These are phyloP conservation scores for Microtus oregoni DNA, from an alignment of 2,113 vertebrate genomes.

Conservation along the genomic window DNA sequence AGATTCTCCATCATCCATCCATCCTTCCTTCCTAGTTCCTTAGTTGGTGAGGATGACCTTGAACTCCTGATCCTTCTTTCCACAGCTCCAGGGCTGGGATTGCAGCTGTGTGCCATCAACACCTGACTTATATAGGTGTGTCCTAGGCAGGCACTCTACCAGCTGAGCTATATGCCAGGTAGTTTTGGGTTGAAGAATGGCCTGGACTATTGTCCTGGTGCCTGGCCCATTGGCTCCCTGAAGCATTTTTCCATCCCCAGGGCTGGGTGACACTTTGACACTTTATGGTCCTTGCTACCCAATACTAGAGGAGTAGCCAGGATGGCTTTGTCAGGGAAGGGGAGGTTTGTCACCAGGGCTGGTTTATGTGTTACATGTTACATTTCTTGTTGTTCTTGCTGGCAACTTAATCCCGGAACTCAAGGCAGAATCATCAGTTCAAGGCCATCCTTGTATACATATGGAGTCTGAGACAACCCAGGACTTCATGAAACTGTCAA, in stretches of 20 bases:
- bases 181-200: neutral
- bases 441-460: neutral
- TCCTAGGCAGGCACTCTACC: neutral
- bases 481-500: neutral
- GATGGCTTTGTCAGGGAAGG: no score
- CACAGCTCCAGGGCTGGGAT: neutral
- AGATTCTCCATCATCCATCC: no score
- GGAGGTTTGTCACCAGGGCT: neutral
- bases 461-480: neutral
- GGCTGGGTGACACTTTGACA: neutral
- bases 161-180: neutral
- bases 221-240: neutral
- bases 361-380: no score
- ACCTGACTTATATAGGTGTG: neutral
- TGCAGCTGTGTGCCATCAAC: no score
- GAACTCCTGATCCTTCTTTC: neutral
- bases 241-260: neutral
- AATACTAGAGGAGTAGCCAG: no score
- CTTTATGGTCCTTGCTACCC: no score
- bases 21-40: no score
- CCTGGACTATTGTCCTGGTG: neutral
- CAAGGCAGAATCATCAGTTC: neutral
- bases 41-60: neutral
- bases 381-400: neutral
- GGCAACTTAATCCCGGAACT: neutral